Base-by-base conservation (phyloP, 1,140 invertebrate genomes). In the Pseudomyrmex dendroicus region DNA sequence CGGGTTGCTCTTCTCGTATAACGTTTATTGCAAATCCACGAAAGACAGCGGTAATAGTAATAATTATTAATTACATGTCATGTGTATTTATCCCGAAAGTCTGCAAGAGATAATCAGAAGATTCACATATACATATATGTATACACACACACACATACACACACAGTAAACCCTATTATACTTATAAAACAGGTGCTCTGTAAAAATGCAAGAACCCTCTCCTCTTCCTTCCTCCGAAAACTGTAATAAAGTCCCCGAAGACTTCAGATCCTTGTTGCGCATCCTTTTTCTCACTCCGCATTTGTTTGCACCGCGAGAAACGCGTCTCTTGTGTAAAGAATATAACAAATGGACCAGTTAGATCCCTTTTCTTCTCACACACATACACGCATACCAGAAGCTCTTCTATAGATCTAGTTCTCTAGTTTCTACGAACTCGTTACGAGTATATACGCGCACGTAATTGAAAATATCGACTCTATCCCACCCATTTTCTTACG, bases 351-450 rank as follows among this genome's bases (percentile, higher is more conserved):
- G 54, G 73, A 76, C 57, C 44, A 61, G 56, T 35, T 72, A 76
- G 25, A 25, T 7, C 20, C 50, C 50, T 10, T 70, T 52, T 35
- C 50, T 52, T 52, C 35, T 35, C 5, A 35, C 44, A 73, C 8
- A 84, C 54, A 61, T 22, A n/a, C 20, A 72, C 57, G 48, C 74
- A 77, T 73, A 44, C 44, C 76, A 78, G 22, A 74, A 73, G 54
- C 70, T 80, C 72, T 80, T 85, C 73, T 80, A 82, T 87, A 89
- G 70, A 67, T 70, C 76, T 70, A 70, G 66, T 72, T 72, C 25
- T 76, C 64, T 83, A 89, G 87, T 89, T 89, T 86, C 85, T 87
- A 89, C 74, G 87, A 25, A 82, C 61, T 83, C 68, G 73, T 89
- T 87, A 73, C 67, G 64, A 76, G 72, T 63, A 57, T 74, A 86